phyloP scores from a whole-genome alignment of 2,888 invertebrate genomes.

The Gerosis bhagava region DNA sequence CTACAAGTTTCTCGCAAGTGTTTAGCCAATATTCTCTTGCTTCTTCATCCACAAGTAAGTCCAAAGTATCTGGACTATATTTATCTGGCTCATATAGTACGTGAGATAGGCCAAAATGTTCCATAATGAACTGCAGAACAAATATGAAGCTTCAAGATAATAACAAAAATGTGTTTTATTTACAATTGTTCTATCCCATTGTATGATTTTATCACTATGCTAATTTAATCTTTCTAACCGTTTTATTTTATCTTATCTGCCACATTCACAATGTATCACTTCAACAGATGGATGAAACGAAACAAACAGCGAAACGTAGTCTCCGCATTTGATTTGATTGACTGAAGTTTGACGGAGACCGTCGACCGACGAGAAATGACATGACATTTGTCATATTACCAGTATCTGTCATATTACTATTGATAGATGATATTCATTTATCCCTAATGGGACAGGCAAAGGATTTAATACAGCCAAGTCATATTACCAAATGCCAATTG shows the following conservation, averaged over 20 bases:
- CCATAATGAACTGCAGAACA: slow-evolving; percentile 53
- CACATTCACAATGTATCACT: slow-evolving; percentile 35
- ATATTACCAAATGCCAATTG: too few species aligned
- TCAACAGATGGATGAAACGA: slow-evolving; percentile 16
- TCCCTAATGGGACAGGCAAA: too few species aligned
- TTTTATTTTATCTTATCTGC: slow-evolving; percentile 54
- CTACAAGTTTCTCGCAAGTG: slow-evolving; percentile 93
- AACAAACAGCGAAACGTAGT: slow-evolving; percentile 7
- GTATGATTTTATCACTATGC: slow-evolving; percentile 57
- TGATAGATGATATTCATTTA: too few species aligned
- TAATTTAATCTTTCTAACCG: slow-evolving; percentile 48
- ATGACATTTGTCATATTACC: too few species aligned
- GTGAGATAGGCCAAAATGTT: slow-evolving; percentile 71
- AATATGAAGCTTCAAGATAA: slow-evolving; percentile 28
- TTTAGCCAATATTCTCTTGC: slow-evolving; percentile 96
- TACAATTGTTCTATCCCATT: slow-evolving; percentile 59
- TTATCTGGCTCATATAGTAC: slow-evolving; percentile 89
- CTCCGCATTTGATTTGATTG: too few species aligned
- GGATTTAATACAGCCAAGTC: too few species aligned
- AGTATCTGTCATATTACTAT: too few species aligned
- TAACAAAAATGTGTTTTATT: slow-evolving; percentile 42
- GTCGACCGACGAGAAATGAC: too few species aligned
- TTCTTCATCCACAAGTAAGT: slow-evolving; percentile 92
- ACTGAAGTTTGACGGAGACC: too few species aligned
- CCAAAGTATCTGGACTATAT: slow-evolving; percentile 96